Evolutionary conservation across 1,140 invertebrate genomes (phyloP).

Genomic region (Drosophila pachea): DNA sequence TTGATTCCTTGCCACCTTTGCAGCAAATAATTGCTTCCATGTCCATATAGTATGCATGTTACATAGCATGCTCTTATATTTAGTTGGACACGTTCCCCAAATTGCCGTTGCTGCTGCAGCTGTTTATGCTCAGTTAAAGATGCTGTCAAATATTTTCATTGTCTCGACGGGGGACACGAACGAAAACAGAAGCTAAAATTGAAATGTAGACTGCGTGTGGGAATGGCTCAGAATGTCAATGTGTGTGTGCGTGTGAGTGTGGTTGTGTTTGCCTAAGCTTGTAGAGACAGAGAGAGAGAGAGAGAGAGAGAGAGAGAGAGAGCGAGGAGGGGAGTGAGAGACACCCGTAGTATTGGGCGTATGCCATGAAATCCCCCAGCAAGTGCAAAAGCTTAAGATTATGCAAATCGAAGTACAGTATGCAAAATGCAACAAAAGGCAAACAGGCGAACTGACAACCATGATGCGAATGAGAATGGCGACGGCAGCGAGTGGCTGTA

Average conservation of each 20-base stretch:
- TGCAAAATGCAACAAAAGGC: constrained; percentile 69
- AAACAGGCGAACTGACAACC: constrained; percentile 29
- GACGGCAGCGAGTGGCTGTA: neutral
- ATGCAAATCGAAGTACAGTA: constrained; percentile 70
- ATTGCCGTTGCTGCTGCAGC: constrained; percentile 7
- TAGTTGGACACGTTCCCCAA: constrained; percentile 4
- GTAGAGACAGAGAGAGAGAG: too few relatives aligned
- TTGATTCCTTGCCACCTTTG: too few relatives aligned
- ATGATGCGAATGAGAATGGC: constrained; percentile 3
- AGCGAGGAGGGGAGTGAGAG: too few relatives aligned
- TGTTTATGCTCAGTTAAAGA: constrained; percentile 29
- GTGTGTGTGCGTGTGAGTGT: neutral
- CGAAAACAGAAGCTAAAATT: constrained; percentile 21
- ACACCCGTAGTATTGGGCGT: constrained; percentile 18
- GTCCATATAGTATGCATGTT: too few relatives aligned
- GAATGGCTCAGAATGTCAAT: neutral
- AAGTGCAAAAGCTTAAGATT: constrained; percentile 71
- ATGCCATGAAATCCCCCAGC: constrained; percentile 45
- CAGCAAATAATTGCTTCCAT: too few relatives aligned
- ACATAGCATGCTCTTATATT: neutral
- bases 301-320: too few relatives aligned
- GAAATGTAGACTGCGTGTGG: constrained; percentile 22
- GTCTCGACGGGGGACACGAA: constrained; percentile 5
- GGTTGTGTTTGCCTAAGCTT: neutral
- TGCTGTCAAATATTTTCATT: constrained; percentile 32